A percentile compares a stretch with the other conserved stretches of the same genome.
Conservation (phyloP, 2,888 invertebrate genomes). For the Clivina fossor region DNA sequence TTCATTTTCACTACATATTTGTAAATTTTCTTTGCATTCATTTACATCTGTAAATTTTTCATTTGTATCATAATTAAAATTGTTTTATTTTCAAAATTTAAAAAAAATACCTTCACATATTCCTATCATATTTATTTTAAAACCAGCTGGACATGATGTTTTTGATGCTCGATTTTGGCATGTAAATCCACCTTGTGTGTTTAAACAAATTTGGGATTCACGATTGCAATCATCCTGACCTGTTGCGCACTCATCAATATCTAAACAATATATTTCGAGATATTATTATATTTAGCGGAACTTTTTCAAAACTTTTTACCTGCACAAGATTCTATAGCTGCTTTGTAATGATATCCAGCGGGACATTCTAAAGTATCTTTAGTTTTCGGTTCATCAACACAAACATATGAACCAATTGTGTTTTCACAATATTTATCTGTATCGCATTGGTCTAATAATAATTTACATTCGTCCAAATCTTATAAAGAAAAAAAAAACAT, state of each 20-base stretch:
- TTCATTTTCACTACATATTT: constrained; percentile 61
- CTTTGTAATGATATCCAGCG: constrained; percentile 50
- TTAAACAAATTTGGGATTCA: constrained; percentile 68
- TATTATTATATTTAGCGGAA: background rate
- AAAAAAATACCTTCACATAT: constrained; percentile 8
- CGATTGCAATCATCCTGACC: constrained; percentile 66
- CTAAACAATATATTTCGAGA: constrained; percentile 57
- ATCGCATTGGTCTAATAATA: constrained; percentile 42
- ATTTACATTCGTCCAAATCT: constrained; percentile 50
- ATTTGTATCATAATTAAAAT: background rate
- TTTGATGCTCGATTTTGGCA: constrained; percentile 68
- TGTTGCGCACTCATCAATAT: constrained; percentile 73
- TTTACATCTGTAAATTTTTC: constrained; percentile 67
- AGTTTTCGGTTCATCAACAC: constrained; percentile 42
- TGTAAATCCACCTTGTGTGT: constrained; percentile 69
- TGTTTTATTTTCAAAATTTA: background rate
- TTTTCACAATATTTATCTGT: constrained; percentile 49
- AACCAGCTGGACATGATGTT: constrained; percentile 63
- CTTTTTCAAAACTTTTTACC: constrained; percentile 40
- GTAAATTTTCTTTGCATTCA: constrained; percentile 68
- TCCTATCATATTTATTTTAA: constrained; percentile 57
- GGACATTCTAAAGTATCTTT: constrained; percentile 47
- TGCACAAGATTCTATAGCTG: constrained; percentile 48
- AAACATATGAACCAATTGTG: constrained; percentile 50
- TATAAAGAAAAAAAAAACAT: constrained; percentile 28